phyloP scores from a whole-genome alignment of 1,140 invertebrate species.

The Calosoma granatense region DNA sequence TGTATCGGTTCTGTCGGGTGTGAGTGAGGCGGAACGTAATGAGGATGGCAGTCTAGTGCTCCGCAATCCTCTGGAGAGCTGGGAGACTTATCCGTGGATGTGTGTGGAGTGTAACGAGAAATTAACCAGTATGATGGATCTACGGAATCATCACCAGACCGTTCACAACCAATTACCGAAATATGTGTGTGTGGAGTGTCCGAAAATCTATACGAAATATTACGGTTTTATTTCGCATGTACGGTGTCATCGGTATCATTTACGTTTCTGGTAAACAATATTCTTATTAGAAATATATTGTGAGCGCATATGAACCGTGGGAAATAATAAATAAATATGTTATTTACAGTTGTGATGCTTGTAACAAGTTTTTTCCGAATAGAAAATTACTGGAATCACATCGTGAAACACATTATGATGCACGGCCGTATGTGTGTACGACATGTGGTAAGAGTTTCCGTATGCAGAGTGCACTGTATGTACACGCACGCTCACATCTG shows the following conservation, averaged over 20 bases:
- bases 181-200: constrained; percentile 47
- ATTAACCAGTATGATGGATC: constrained; percentile 37
- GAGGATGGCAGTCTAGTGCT: constrained; percentile 28
- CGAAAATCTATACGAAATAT: constrained; percentile 48
- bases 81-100: constrained; percentile 44
- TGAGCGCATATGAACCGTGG: background rate
- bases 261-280: constrained; percentile 38
- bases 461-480: constrained; percentile 42
- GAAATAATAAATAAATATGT: background rate
- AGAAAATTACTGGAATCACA: constrained; percentile 35
- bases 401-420: constrained; percentile 39
- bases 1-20: constrained; percentile 15
- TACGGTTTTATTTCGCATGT: constrained; percentile 46
- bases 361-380: constrained; percentile 42
- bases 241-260: constrained; percentile 40
- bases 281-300: background rate
- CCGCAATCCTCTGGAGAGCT: constrained; percentile 26
- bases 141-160: constrained; percentile 41
- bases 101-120: constrained; percentile 45
- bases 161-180: constrained; percentile 42
- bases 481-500: constrained; percentile 43
- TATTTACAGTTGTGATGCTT: constrained; percentile 39
- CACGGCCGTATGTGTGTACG: constrained; percentile 39
- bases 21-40: constrained; percentile 25
- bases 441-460: constrained; percentile 46